Conservation (phyloP, 2,888 invertebrate species). For the Seira musarum region DNA sequence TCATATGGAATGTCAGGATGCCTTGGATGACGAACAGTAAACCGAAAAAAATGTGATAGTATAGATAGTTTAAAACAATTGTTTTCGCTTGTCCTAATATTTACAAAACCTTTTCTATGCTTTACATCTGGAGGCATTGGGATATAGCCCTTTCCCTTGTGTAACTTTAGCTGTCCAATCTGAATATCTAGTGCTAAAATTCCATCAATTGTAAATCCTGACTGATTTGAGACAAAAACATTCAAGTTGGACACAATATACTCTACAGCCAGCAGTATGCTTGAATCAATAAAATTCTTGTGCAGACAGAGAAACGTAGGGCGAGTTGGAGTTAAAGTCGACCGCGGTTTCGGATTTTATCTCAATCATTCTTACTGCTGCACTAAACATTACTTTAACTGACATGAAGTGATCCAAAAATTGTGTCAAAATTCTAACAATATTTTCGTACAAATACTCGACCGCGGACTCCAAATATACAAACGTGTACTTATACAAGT, state of each 20-base stretch:
- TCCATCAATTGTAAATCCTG: slow-evolving; percentile 15
- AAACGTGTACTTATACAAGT: not conserved
- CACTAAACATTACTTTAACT: not conserved
- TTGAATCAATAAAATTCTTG: not conserved
- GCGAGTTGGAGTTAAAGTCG: not conserved
- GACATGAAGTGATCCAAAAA: not conserved
- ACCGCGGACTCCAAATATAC: slow-evolving; percentile 1
- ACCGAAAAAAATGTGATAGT: not conserved
- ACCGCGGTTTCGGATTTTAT: not conserved
- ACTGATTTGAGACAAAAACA: not conserved
- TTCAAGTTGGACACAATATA: not conserved
- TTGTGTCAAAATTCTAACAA: not conserved
- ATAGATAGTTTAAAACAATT: not conserved
- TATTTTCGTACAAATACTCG: not conserved
- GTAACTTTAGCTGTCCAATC: not conserved
- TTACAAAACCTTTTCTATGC: not conserved
- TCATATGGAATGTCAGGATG: not conserved
- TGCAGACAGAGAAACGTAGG: not conserved
- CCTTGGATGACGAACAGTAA: not conserved
- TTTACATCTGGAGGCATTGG: not conserved
- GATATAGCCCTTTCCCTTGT: not conserved
- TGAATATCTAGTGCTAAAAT: not conserved
- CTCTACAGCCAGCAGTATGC: not conserved
- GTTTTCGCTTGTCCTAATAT: not conserved
- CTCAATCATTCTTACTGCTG: not conserved